A percentile compares a stretch with the other conserved stretches of the same genome.
Conservation (phyloP, 1,140 invertebrate genomes). For the Cyrtorhinus lividipennis region DNA sequence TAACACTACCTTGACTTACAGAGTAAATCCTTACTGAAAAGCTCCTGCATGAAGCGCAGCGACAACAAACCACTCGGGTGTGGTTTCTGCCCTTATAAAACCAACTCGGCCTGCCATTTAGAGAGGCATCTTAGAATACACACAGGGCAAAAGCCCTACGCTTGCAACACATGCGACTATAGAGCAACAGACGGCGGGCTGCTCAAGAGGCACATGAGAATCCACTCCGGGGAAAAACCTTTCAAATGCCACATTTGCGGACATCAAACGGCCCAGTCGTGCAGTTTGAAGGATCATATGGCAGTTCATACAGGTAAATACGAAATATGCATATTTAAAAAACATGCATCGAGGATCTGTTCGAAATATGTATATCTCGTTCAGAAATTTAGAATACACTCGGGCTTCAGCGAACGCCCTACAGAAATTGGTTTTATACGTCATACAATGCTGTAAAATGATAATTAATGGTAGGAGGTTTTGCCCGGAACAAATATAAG, state of each 20-base stretch:
- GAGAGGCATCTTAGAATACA: slow-evolving; percentile 32
- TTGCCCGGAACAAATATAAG: too few relatives aligned
- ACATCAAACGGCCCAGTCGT: background rate
- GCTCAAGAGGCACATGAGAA: slow-evolving; percentile 4
- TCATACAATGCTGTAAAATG: too few relatives aligned
- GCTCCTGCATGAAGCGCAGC: background rate
- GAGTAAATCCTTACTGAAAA: too few relatives aligned
- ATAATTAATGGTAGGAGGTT: too few relatives aligned
- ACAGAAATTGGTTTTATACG: too few relatives aligned
- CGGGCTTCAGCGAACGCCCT: too few relatives aligned
- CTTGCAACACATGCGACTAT: slow-evolving; percentile 39
- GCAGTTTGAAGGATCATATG: slow-evolving; percentile 9
- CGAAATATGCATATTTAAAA: background rate
- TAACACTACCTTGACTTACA: too few relatives aligned
- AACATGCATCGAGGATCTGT: too few relatives aligned
- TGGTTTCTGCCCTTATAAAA: slow-evolving; percentile 2
- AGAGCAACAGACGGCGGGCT: slow-evolving; percentile 3
- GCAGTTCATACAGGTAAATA: slow-evolving; percentile 1
- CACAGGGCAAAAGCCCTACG: slow-evolving; percentile 36
- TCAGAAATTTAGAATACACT: too few relatives aligned
- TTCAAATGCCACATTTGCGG: slow-evolving; percentile 9
- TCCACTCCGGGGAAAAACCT: slow-evolving; percentile 4
- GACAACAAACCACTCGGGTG: slow-evolving; percentile 3
- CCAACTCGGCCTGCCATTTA: slow-evolving; percentile 3
- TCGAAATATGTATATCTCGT: too few relatives aligned